phyloP scores from a whole-genome alignment of 1,140 invertebrate genomes.

The Brachionus angularis region DNA sequence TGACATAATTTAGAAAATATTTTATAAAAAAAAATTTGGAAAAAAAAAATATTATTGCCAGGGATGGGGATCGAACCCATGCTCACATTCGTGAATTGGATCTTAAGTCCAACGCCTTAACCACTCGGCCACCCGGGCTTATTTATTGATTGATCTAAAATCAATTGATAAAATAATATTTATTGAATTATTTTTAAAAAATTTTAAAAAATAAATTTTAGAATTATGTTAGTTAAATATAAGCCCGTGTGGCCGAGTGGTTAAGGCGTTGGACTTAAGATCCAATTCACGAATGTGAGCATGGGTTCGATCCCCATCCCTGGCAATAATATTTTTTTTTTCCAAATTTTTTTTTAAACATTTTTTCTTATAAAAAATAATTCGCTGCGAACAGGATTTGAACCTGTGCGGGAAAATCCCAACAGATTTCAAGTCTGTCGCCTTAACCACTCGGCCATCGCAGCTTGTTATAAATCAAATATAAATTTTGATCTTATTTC shows the following conservation, averaged over 20 bases:
- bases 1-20: background rate
- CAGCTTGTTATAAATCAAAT: background rate
- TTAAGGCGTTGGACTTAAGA: conserved; percentile 1
- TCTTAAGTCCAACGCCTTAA: conserved; percentile 43
- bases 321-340: background rate
- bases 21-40: background rate
- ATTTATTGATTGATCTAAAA: no score
- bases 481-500: no score
- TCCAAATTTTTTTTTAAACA: background rate
- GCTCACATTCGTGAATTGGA: conserved; percentile 43
- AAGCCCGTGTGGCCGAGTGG: background rate
- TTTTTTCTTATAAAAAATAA: background rate
- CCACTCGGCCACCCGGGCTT: conserved; percentile 40
- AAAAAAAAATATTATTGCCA: conserved; percentile 19
- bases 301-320: background rate
- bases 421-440: conserved; percentile 17
- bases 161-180: no score
- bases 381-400: background rate
- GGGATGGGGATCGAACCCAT: conserved; percentile 42
- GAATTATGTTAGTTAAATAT: background rate
- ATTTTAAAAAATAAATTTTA: background rate
- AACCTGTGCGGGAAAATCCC: background rate
- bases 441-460: conserved; percentile 29
- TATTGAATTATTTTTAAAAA: background rate
- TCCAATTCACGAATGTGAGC: background rate